These are phyloP conservation scores for Catharus ustulatus DNA, from an alignment of 2,797 vertebrate genomes.

Conservation along the genomic window DNA sequence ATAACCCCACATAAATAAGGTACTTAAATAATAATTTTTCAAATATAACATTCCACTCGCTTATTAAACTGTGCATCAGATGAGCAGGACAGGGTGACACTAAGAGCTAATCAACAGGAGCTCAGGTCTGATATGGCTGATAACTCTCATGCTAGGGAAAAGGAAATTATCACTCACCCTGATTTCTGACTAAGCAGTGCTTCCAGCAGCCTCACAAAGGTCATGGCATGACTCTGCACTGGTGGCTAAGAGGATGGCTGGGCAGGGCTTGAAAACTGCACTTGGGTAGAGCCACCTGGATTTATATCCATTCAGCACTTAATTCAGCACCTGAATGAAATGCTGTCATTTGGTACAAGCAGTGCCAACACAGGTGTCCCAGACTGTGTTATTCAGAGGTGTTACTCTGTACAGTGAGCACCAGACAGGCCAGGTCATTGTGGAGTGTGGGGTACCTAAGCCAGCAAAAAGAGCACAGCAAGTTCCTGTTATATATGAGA, in stretches of 20 bases:
- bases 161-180: neutral
- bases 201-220: neutral
- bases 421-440: neutral
- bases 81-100: neutral
- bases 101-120: neutral
- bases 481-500: neutral
- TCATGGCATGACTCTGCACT: neutral
- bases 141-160: neutral
- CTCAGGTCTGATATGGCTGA: neutral
- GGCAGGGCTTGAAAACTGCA: neutral
- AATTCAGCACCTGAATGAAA: neutral
- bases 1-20: neutral
- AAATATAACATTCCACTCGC: neutral
- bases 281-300: neutral
- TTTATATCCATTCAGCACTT: neutral
- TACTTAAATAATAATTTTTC: neutral
- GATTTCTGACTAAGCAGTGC: neutral
- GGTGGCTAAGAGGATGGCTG: neutral
- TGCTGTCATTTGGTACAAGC: neutral
- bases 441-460: neutral
- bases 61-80: neutral
- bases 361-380: neutral
- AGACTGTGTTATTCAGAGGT: neutral
- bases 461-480: neutral
- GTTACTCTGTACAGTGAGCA: neutral